Conservation (phyloP, 2,888 invertebrate genomes). For the Eristalis tenax region DNA sequence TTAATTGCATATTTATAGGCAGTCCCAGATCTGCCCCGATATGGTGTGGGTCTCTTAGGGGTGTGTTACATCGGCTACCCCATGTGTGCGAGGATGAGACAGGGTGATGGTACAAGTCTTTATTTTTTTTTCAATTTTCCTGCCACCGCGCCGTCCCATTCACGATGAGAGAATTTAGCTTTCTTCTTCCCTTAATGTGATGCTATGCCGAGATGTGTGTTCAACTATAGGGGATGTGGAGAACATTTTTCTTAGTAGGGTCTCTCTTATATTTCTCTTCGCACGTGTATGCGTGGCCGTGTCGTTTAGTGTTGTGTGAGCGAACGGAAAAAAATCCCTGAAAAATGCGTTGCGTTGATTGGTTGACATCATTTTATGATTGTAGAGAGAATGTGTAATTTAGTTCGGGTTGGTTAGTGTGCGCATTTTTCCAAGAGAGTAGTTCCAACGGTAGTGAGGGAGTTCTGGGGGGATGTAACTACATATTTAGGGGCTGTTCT, state of each 20-base stretch:
- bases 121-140: constrained; percentile 9
- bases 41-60: constrained; percentile 35
- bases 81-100: background rate
- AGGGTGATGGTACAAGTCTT: constrained; percentile 20
- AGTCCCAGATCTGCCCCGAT: background rate
- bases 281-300: constrained; percentile 57
- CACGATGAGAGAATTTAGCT: constrained; percentile 51
- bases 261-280: constrained; percentile 66
- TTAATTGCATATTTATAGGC: constrained; percentile 63
- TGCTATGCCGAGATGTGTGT: constrained; percentile 55
- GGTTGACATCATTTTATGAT: constrained; percentile 65
- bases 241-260: constrained; percentile 62
- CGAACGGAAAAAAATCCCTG: constrained; percentile 39
- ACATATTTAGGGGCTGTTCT: constrained; percentile 65
- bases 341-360: constrained; percentile 72
- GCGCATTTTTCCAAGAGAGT: constrained; percentile 62
- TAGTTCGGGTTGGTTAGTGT: constrained; percentile 72
- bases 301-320: constrained; percentile 19
- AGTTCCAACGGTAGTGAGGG: constrained; percentile 21
- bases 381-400: constrained; percentile 65
- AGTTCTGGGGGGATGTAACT: constrained; percentile 47
- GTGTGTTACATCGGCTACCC: constrained; percentile 51
- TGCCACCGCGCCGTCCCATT: constrained; percentile 9
- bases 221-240: constrained; percentile 40
- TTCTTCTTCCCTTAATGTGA: constrained; percentile 65